These are phyloP conservation scores for Crenuchus spilurus DNA, from an alignment of 2,797 vertebrate species.

Conservation along the genomic window DNA sequence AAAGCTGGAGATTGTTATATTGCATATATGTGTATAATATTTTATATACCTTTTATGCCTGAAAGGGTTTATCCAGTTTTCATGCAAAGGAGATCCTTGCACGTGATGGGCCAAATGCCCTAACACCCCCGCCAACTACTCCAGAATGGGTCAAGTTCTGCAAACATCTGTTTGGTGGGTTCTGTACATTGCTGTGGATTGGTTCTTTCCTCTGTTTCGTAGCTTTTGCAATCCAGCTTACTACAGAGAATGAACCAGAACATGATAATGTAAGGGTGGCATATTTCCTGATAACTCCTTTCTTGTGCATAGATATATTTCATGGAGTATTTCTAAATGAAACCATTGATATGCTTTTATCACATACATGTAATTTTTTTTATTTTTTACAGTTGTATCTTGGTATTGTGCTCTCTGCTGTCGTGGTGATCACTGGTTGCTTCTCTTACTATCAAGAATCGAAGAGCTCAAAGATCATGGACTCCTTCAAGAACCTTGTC, in stretches of 20 bases:
- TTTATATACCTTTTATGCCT: neutral
- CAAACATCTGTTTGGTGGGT: slow-evolving; percentile 93
- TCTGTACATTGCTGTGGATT: slow-evolving; percentile 95
- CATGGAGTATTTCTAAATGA: too few relatives aligned
- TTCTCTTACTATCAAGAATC: slow-evolving; percentile 49
- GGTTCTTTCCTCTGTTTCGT: slow-evolving; percentile 93
- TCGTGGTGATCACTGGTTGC: slow-evolving; percentile 43
- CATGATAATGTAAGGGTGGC: slow-evolving; percentile 87
- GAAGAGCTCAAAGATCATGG: slow-evolving; percentile 44
- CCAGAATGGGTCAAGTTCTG: slow-evolving; percentile 98
- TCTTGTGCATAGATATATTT: neutral
- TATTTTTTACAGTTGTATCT: slow-evolving; percentile 34
- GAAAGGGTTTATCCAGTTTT: slow-evolving; percentile 83
- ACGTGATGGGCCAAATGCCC: slow-evolving; percentile 90
- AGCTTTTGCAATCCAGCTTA: slow-evolving; percentile 86
- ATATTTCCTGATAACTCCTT: neutral
- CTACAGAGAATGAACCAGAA: slow-evolving; percentile 82
- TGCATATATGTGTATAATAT: too few relatives aligned
- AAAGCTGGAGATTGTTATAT: too few relatives aligned
- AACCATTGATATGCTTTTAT: neutral
- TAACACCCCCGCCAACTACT: slow-evolving; percentile 92
- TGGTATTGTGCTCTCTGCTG: slow-evolving; percentile 41
- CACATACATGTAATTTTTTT: neutral
- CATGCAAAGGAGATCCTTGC: slow-evolving; percentile 89
- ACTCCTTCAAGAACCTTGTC: slow-evolving; percentile 49